Percentiles rank a stretch among this genome's conserved stretches.
These are phyloP conservation scores for Cerceris ruficornis DNA, from an alignment of 2,888 invertebrate genomes.

Conservation along the genomic window DNA sequence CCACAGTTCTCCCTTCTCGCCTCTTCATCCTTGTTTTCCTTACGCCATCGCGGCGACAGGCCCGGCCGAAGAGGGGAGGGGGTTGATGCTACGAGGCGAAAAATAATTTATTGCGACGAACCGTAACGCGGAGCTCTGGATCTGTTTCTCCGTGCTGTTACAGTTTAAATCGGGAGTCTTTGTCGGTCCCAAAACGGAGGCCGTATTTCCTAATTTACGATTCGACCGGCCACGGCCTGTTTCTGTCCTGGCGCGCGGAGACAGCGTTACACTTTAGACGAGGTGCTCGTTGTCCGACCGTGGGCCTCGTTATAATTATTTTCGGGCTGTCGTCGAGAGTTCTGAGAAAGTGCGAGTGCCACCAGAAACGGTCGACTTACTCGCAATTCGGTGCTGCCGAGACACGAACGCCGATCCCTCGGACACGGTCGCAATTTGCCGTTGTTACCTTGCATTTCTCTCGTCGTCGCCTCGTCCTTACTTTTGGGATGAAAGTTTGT, in stretches of 20 bases:
- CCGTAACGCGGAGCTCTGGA: conserved; percentile 62
- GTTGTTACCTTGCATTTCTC: background rate
- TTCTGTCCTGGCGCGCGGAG: conserved; percentile 1
- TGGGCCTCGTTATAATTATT: conserved; percentile 54
- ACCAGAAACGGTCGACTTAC: conserved; percentile 30
- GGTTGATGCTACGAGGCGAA: conserved; percentile 39
- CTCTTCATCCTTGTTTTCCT: conserved; percentile 2
- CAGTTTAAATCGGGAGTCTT: conserved; percentile 74
- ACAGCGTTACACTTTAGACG: conserved; percentile 65
- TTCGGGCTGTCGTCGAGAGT: conserved; percentile 44
- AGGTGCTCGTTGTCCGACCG: conserved; percentile 41
- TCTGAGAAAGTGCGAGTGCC: conserved; percentile 37
- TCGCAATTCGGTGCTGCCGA: conserved; percentile 26
- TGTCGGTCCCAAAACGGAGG: conserved; percentile 24
- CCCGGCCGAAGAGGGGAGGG: background rate
- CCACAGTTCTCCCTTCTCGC: background rate
- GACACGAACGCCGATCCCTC: background rate
- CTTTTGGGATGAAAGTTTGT: background rate
- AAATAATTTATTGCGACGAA: conserved; percentile 75
- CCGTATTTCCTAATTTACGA: conserved; percentile 58
- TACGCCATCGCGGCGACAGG: background rate
- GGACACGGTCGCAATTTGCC: background rate
- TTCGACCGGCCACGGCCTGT: conserved; percentile 17
- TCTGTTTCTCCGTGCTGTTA: conserved; percentile 74
- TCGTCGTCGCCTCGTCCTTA: background rate